Evolutionary conservation across 2,113 vertebrate species (phyloP).

Genomic region (Mus musculus): GRCm39 chr11:76421001-76421500

Average conservation of each 20-base stretch:
- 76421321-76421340: background rate
- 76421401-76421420: background rate
- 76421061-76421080: slow-evolving; percentile 21
- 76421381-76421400: background rate
- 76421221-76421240: background rate
- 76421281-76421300: background rate
- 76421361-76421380: background rate
- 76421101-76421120: background rate
- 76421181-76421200: background rate
- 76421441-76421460: background rate
- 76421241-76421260: background rate
- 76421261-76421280: background rate
- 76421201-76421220: background rate
- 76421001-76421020: background rate
- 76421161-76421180: too few relatives aligned
- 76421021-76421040: background rate
- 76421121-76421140: background rate
- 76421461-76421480: background rate
- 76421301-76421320: background rate
- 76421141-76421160: background rate
- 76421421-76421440: background rate
- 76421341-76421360: background rate
- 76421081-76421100: background rate
- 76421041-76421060: slow-evolving; percentile 21
- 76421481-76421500: background rate